Evolutionary conservation across 2,888 invertebrate species (phyloP).

Genomic region (Acanthosoma haemorrhoidale): DNA sequence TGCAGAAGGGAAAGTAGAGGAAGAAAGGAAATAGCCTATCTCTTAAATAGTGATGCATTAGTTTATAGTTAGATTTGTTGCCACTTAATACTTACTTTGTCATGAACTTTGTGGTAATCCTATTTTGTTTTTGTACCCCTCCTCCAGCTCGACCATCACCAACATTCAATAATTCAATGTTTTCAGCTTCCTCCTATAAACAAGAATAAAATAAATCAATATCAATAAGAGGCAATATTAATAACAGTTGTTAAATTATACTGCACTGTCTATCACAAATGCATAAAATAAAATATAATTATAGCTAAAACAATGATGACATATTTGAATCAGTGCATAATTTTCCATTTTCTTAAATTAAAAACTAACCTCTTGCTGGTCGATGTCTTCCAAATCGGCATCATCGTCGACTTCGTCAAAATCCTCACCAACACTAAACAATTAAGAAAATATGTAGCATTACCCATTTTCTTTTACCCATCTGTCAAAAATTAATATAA

Average conservation of each 20-base stretch:
- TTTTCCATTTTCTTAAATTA: not conserved
- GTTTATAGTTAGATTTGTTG: too few relatives aligned
- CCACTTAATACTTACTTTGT: slow-evolving; percentile 76
- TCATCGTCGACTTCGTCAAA: slow-evolving; percentile 87
- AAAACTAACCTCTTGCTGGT: slow-evolving; percentile 65
- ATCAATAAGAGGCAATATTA: not conserved
- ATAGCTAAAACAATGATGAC: too few relatives aligned
- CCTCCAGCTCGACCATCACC: slow-evolving; percentile 74
- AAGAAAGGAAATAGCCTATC: too few relatives aligned
- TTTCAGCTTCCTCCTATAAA: slow-evolving; percentile 68
- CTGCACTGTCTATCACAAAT: too few relatives aligned
- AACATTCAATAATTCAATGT: slow-evolving; percentile 74
- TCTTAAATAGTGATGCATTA: too few relatives aligned
- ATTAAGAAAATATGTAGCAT: too few relatives aligned
- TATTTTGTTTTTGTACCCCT: slow-evolving; percentile 76
- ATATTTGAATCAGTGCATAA: too few relatives aligned
- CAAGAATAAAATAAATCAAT: not conserved
- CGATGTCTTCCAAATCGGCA: slow-evolving; percentile 79
- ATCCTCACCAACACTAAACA: slow-evolving; percentile 62
- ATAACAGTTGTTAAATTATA: too few relatives aligned
- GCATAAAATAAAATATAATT: too few relatives aligned
- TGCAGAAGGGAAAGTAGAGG: too few relatives aligned
- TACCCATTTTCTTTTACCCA: too few relatives aligned
- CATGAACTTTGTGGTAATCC: slow-evolving; percentile 97
- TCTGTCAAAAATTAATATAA: too few relatives aligned